Base-by-base conservation (phyloP, 1,140 invertebrate genomes). In the Mizuhopecten yessoensis region DNA sequence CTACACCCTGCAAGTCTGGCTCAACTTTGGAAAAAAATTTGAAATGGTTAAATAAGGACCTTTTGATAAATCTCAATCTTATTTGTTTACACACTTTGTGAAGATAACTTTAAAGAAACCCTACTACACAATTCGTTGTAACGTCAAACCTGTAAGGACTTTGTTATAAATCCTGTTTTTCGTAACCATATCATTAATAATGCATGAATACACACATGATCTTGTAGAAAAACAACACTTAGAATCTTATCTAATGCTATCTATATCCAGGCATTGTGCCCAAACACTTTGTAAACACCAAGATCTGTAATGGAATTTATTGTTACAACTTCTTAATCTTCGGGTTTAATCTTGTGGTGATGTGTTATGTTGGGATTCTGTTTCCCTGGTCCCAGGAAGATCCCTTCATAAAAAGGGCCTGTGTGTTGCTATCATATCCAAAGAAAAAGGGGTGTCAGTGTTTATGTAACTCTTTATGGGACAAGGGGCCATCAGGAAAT, bases 211-310 rank as follows among this genome's bases (percentile, higher is more conserved):
- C 23, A n/a, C 57, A n/a, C 57, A 75, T 75, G 29, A 75, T 75
- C 57, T 75, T 75, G 57, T 75, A 75, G 23, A 75, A 75, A 75
- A 75, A 75, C 57, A 75, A 17, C 23, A 29, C 57, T 75, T 75
- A 75, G 23, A 75, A 75, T 75, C 23, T 75, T 75, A 75, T 75
- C 57, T 75, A 75, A 75, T 75, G 57, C 57, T 75, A 75, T 75
- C 57, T 29, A 75, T 75, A 75, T 75, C 57, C 57, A 5, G 57
- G 23, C 17, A 75, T 75, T 75, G 57, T 75, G 57, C 5, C 57
- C 57, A 75, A 75, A 75, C 57, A 75, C 57, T 75, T 29, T 75
- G 57, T 75, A 75, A 75, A 75, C n/a, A 75, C 57, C n/a, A n/a
- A 17, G 57, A 75, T 75, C 57, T 29, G 57, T 29, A 75, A 75